Base-by-base conservation (phyloP, 2,888 invertebrate species). In the Lampropteryx suffumata region DNA sequence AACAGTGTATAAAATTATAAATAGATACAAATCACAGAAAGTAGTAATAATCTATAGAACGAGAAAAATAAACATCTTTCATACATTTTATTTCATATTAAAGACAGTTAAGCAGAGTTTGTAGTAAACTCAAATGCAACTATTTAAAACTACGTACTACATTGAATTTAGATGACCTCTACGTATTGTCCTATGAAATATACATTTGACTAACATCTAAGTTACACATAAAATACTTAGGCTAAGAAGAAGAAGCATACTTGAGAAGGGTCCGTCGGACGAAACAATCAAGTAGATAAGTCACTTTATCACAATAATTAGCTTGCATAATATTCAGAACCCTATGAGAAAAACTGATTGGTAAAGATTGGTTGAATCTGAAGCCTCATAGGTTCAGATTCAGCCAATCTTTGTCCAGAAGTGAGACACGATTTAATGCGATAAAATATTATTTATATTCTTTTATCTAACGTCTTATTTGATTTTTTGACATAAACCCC, bases 21-120 rank as follows among this genome's bases (percentile, higher is more conserved):
- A 80, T 82, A 86, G 80, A 83, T 79, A 84, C 76, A 79, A 86
- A 87, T 88, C 86, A 88, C 88, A 88, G 86, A 84, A 88, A 85
- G 17, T 17, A 41, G 52, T 50, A 48, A 41, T 75, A 78, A 71
- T 74, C 80, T 82, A 24, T 21, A 78, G 72, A 77, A 69, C 68
- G 65, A 80, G 71, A 80, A 76, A 46, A 80, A 79, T 73, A 76
- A 79, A 73, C 6, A 72, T 65, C 49, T 64, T 76, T 64, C 68
- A 71, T 76, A 75, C 67, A 69, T 10, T 10, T 42, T 35, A 32
- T 32, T 39, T 12, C 33, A 28, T 29, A 43, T 28, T 30, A 33
- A 26, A 45, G 29, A 35, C 37, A 41, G 32, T 11, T 26, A 13
- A 28, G 9, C 34, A 34, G 14, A 10, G 11, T 21, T 11, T 29